A percentile compares a stretch with the other conserved stretches of the same genome.
Conservation (phyloP, 2,113 vertebrate genomes). For the Crocuta crocuta region DNA sequence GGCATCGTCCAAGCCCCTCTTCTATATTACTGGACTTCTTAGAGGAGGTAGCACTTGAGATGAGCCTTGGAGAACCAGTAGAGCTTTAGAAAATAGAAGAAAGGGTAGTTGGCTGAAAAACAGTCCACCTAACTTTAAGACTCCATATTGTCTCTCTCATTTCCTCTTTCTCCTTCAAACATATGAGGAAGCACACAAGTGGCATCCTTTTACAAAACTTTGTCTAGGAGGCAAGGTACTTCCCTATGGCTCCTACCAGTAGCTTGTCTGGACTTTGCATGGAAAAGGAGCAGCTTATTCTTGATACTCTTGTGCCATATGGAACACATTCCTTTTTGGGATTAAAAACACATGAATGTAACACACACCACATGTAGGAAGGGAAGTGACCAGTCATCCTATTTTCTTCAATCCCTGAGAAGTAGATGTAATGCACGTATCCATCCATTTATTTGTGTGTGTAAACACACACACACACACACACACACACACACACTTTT, state of each 20-base stretch:
- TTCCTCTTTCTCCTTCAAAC: background rate
- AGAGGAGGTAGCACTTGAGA: background rate
- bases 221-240: background rate
- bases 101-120: background rate
- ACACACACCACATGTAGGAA: background rate
- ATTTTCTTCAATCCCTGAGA: background rate
- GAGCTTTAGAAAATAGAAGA: background rate
- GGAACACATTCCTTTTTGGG: background rate
- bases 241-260: background rate
- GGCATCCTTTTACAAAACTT: background rate
- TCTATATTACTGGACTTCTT: background rate
- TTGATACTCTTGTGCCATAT: background rate
- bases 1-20: background rate
- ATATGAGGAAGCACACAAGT: background rate
- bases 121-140: background rate
- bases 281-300: background rate
- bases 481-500: too few relatives aligned
- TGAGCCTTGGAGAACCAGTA: background rate
- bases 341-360: slow-evolving; percentile 19
- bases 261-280: background rate
- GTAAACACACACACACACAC: too few relatives aligned
- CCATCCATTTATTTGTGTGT: background rate
- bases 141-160: background rate
- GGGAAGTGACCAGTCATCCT: background rate
- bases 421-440: background rate